Evolutionary conservation across 2,797 vertebrate genomes (phyloP), one percentile per base, ranked within the genome.

Genomic region (Pantherophis alleghaniensis): DNA sequence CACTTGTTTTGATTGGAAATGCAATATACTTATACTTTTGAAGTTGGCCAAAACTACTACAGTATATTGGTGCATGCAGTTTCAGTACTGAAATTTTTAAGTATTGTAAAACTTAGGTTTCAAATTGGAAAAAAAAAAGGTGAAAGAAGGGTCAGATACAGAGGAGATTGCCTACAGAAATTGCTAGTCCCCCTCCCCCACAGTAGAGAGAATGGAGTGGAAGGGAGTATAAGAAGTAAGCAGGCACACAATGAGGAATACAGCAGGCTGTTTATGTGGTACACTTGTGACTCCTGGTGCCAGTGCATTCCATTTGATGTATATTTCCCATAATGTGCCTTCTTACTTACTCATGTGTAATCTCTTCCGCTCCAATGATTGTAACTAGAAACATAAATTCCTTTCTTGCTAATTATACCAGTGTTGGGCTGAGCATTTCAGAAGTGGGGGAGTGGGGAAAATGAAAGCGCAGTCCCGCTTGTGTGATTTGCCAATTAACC

Each of bases 381-480:
- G 37, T 83, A 83, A 83, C 37, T 47, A 24, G 20, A 83, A 83
- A 83, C 20, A 83, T 74, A 16, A 74, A 74, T 83, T 83, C 74
- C 37, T 9, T 83, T 83, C 20, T 83, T 83, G 74, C 74, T 83
- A 83, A 83, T 83, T 83, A 79, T 42, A 37, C 69, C 9, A 83
- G 37, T 22, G 7, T 11, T 1, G 4, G 74, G 37, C 9, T 47
- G 74, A 83, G 20, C 37, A 47, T 83, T 83, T 22, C 37, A 42
- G 42, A 83, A 2, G 20, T 2, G 4, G 37, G 37, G 10, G 74
- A 83, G 74, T 83, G 20, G 74, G 10, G 10, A 83, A 83, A 83
- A 83, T 9, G 20, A 24, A 83, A 83, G 20, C 0, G 1, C 4
- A 24, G 42, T 47, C 20, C 1, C 0, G 0, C 3, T 83, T 47